Base-by-base conservation (phyloP, 1,140 invertebrate genomes). In the Sycobia sp. region DNA sequence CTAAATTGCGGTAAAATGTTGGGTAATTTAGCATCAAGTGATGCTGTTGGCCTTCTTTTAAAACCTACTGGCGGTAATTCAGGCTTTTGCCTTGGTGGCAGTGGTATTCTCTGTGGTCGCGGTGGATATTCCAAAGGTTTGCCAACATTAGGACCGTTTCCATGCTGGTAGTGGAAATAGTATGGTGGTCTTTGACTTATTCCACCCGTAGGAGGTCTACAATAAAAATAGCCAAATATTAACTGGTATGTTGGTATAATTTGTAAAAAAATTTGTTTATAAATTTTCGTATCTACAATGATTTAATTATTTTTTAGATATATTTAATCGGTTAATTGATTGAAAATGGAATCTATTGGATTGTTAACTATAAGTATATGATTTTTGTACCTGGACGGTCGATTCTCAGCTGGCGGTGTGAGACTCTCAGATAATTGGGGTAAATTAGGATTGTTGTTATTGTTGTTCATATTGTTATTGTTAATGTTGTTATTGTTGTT, bases 1-100 rank as follows among this genome's bases (percentile, higher is more conserved):
- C 88, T 77, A 58, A 90, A 90, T 68, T 90, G 88, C 0, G 89
- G 89, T 32, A 90, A 67, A 66, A 90, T 89, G 67, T 90, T 90
- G 0, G 89, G 89, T 44, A 90, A 67, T 62, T 84, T 84, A 0
- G 69, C 41, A 20, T 81, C 78, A 53, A 74, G 65, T n/a, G 73
- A 59, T 7, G 82, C 78, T 25, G 76, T 63, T 2, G 82, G 82
- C 20, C 82, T 75, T 62, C 80, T 76, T 11, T 81, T 81, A 14
- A 76, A 75, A 0, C 69, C 73, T 0, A 75, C 61, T n/a, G 76
- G 54, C 9, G 83, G 80, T n/a, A 75, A 69, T 44, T 80, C 81
- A 54, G 80, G 71, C 20, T 77, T 76, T 5, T 68, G 65, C 18
- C 74, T 70, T 5, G 70, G 68, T 18, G 69, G 69, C 14, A 76